These are phyloP conservation scores for Thunnus maccoyii DNA, from an alignment of 2,113 vertebrate species.

Conservation along the genomic window DNA sequence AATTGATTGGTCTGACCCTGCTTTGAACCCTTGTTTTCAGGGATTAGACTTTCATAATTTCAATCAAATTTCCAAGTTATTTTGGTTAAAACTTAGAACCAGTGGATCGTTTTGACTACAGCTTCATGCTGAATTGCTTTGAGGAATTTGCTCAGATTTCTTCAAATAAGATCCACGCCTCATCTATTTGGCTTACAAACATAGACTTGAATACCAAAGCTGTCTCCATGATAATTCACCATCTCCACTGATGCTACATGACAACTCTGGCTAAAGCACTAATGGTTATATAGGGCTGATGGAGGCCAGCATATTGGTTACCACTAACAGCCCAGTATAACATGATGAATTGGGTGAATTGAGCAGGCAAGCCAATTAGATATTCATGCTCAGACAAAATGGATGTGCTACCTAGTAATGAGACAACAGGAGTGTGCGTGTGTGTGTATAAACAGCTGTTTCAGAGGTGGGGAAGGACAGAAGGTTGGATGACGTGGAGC, in stretches of 20 bases:
- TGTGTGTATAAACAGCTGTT: slow-evolving; percentile 36
- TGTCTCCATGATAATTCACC: slow-evolving; percentile 31
- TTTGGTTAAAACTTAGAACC: neutral
- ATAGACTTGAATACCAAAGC: neutral
- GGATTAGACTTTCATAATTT: too few species aligned
- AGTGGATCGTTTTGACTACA: neutral
- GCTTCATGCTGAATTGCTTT: neutral
- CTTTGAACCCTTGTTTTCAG: neutral
- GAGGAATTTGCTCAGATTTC: neutral
- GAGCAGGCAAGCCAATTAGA: slow-evolving; percentile 77
- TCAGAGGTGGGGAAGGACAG: neutral
- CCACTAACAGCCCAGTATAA: slow-evolving; percentile 76
- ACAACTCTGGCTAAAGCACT: slow-evolving; percentile 34
- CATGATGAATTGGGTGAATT: slow-evolving; percentile 80
- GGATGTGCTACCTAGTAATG: slow-evolving; percentile 69
- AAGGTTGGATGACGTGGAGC: slow-evolving; percentile 1
- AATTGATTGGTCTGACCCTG: neutral
- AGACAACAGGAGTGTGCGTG: slow-evolving; percentile 43
- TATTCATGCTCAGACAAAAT: slow-evolving; percentile 79
- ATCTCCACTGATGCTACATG: slow-evolving; percentile 29
- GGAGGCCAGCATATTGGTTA: slow-evolving; percentile 70
- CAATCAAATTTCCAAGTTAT: neutral
- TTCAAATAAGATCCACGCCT: neutral
- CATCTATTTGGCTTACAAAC: neutral
- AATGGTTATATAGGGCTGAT: slow-evolving; percentile 48